Conservation (phyloP, 2,888 invertebrate species). For the Seira ritae region DNA sequence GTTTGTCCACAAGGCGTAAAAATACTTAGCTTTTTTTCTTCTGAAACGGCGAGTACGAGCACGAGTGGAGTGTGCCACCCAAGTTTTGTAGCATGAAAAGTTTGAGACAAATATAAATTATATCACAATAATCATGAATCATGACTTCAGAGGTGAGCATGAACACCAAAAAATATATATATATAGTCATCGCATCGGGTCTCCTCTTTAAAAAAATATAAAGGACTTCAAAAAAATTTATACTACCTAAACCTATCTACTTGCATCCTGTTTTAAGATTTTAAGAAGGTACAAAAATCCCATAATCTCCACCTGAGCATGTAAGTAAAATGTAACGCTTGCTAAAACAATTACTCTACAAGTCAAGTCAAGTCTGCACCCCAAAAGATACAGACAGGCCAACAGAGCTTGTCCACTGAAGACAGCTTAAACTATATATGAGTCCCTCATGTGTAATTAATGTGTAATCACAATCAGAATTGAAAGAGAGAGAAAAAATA, state of each 20-base stretch:
- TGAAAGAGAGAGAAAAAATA: not conserved
- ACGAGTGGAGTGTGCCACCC: not conserved
- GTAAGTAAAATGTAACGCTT: not conserved
- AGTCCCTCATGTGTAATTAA: conserved; percentile 3
- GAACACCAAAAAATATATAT: too few species aligned
- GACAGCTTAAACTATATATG: too few species aligned
- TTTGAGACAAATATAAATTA: not conserved
- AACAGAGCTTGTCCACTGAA: conserved; percentile 1
- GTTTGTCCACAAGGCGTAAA: conserved; percentile 57
- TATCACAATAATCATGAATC: too few species aligned
- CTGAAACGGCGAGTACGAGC: not conserved
- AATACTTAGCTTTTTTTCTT: too few species aligned
- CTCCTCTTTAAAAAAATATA: not conserved
- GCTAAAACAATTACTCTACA: conserved; percentile 4
- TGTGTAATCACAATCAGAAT: not conserved
- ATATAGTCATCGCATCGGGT: not conserved
- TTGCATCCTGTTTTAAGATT: conserved; percentile 2
- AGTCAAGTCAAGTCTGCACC: not conserved
- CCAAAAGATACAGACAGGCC: not conserved
- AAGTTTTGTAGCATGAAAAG: conserved; percentile 1
- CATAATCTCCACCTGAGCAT: not conserved
- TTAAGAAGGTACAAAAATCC: not conserved
- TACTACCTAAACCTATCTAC: not conserved
- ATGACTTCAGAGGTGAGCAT: not conserved
- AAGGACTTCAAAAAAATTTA: too few species aligned